phyloP scores from a whole-genome alignment of 2,888 invertebrate species.

The Hemithea aestivaria region DNA sequence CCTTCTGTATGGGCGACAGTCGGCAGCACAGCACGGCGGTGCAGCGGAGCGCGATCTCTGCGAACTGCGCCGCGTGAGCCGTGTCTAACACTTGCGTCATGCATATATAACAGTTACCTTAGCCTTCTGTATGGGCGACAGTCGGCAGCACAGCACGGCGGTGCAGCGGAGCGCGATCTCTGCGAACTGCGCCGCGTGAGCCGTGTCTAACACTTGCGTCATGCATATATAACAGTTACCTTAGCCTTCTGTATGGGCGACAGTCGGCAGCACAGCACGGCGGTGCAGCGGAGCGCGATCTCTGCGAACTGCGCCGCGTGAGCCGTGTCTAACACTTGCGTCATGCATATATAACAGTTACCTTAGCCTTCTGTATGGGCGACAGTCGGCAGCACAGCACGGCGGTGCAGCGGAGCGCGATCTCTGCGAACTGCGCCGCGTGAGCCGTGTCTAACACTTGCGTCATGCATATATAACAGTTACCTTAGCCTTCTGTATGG shows the following conservation, averaged over 20 bases:
- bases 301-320: slow-evolving; percentile 81
- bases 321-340: slow-evolving; percentile 81
- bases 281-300: slow-evolving; percentile 84
- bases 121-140: slow-evolving; percentile 95
- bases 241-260: slow-evolving; percentile 95
- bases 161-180: slow-evolving; percentile 85
- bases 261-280: slow-evolving; percentile 94
- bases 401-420: slow-evolving; percentile 85
- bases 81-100: slow-evolving; percentile 83
- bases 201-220: slow-evolving; percentile 81
- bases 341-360: no score
- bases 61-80: slow-evolving; percentile 80
- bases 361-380: slow-evolving; percentile 94
- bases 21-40: slow-evolving; percentile 94
- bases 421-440: slow-evolving; percentile 81
- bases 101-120: no score
- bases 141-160: slow-evolving; percentile 93
- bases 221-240: no score
- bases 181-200: slow-evolving; percentile 80
- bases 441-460: slow-evolving; percentile 81
- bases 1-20: slow-evolving; percentile 94
- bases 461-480: no score
- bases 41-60: slow-evolving; percentile 84
- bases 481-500: slow-evolving; percentile 95
- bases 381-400: slow-evolving; percentile 95